Evolutionary conservation across 2,797 vertebrate species (phyloP), one percentile per base, ranked within the genome.

Genomic region (Peromyscus melanophrys): DNA sequence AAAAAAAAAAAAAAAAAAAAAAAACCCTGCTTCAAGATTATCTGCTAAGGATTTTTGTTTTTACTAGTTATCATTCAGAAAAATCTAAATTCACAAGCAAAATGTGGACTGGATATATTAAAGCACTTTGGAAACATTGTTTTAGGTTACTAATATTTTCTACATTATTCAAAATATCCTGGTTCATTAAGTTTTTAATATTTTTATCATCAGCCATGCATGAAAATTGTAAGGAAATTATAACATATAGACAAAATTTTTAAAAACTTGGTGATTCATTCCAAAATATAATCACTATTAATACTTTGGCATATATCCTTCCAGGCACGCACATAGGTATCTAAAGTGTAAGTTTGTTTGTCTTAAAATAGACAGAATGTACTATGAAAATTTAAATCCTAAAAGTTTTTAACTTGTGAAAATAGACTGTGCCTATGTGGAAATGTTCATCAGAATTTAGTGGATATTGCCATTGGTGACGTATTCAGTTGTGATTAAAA

Each of bases 1-100:
- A 21, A 61, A 65, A 49, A 17, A 19, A 77, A 52, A 49, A 11
- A 7, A n/a, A 52, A 52, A 52, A 52, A 55, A 55, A 17, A 55
- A 34, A 95, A 95, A 65, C 10, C 9, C 46, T n/a, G n/a, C 31
- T 61, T 63, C 27, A 89, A n/a, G 21, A 21, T 75, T 96, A 82
- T 77, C 61, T 93, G 27, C 17, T 71, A 89, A 85, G 23, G 37
- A 88, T n/a, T 8, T 65, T 82, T 52, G 2, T 75, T 96, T 82
- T 92, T 52, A 65, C 43, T 67, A 13, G 27, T 84, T 94, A 34
- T 63, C 4, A 85, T 81, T 90, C 87, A 55, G 31, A n/a, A 77
- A 96, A 96, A 52, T 65, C 34, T 17, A 81, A 89, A 96, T 89
- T 92, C 43, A 21, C 78, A 93, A 92, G 31, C 23, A 78, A 82